phyloP scores from a whole-genome alignment of 1,140 invertebrate species.

The Zaprionus ornatus region DNA sequence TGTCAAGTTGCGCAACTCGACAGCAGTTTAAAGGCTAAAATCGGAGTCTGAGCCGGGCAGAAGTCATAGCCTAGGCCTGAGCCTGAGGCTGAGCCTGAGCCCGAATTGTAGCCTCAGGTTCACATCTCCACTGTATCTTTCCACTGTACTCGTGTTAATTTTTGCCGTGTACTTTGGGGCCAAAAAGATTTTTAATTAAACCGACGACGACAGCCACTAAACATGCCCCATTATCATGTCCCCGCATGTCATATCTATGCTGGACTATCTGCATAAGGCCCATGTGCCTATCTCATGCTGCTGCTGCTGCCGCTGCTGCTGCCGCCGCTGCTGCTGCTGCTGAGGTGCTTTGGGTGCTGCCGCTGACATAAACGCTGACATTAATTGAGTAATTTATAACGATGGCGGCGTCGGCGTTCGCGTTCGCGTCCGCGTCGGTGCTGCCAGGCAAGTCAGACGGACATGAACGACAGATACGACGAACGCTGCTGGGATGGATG shows the following conservation, averaged over 20 bases:
- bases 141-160: constrained; percentile 32
- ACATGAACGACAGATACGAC: constrained; percentile 39
- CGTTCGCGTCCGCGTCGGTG: constrained; percentile 34
- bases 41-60: not conserved
- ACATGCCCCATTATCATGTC: constrained; percentile 78
- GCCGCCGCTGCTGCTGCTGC: constrained; percentile 14
- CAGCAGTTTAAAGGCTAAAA: constrained; percentile 46
- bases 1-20: constrained; percentile 80
- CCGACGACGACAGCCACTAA: constrained; percentile 71
- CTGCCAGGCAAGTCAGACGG: constrained; percentile 43
- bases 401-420: constrained; percentile 55
- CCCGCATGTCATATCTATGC: constrained; percentile 67
- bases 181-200: constrained; percentile 73
- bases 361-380: constrained; percentile 82
- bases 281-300: constrained; percentile 55
- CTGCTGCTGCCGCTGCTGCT: constrained; percentile 24
- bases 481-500: constrained; percentile 16
- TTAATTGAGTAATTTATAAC: constrained; percentile 84
- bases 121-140: not conserved
- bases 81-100: not conserved
- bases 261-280: constrained; percentile 70
- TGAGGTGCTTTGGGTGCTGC: constrained; percentile 47
- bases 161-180: constrained; percentile 35
- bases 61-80: not conserved
- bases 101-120: not conserved